Evolutionary conservation across 2,113 vertebrate species (phyloP).

Genomic region (Antidorcas marsupialis): DNA sequence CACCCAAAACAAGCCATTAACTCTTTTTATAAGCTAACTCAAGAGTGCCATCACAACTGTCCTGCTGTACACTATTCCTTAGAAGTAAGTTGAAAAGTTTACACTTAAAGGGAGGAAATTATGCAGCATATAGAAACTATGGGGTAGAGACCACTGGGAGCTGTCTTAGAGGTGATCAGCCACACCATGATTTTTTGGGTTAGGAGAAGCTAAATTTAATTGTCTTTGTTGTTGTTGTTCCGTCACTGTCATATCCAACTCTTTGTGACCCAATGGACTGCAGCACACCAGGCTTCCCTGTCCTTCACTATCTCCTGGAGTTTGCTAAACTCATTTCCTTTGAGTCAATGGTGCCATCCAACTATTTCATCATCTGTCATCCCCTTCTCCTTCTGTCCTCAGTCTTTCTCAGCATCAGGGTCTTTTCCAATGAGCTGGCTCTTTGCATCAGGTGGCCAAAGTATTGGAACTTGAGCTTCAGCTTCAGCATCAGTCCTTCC

Average conservation of each 20-base stretch:
- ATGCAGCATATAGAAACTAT: background rate
- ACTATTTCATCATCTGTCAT: background rate
- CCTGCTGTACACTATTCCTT: background rate
- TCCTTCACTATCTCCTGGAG: background rate
- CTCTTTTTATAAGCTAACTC: background rate
- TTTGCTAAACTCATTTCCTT: background rate
- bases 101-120: background rate
- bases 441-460: background rate
- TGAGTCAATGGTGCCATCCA: background rate
- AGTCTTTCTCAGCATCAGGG: background rate
- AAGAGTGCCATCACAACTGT: background rate
- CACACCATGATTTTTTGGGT: background rate
- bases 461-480: background rate
- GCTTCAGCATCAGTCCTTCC: background rate
- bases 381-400: background rate
- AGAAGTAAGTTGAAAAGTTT: background rate
- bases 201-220: background rate
- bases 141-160: background rate
- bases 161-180: background rate
- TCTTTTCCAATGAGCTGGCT: background rate
- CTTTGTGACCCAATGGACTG: background rate
- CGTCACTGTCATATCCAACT: background rate
- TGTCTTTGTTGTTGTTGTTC: background rate
- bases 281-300: background rate
- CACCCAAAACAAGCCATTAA: background rate